Evolutionary conservation across 2,888 invertebrate genomes (phyloP), one percentile per base, ranked within the genome.

Genomic region (Nemotelus nigrinus): DNA sequence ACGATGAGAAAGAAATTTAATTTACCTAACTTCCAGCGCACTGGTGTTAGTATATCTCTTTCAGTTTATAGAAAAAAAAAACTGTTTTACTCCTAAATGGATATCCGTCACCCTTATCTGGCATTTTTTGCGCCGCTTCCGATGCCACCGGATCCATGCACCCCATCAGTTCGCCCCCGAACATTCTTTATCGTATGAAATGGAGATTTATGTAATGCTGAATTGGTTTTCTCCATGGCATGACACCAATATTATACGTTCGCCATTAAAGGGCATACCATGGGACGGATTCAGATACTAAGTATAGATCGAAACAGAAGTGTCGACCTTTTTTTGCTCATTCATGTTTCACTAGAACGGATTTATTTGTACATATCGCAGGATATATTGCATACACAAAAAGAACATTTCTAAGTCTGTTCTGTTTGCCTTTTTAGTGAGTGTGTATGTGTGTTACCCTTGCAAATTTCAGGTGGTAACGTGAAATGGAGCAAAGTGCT

Each of bases 181-280:
- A 68, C 72, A 50, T 77, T 74, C 57, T 77, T 76, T 71, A 50
- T 68, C 67, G 68, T 77, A 77, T 77, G 77, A 79, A 79, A 79
- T 79, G 79, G 79, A 79, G 79, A 79, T 79, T 79, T 79, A 79
- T 79, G 77, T 72, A 79, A 77, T 79, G 74, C 79, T 74, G 79
- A 74, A 79, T 79, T 79, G 79, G 76, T 45, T 78, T 58, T 77
- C 68, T 77, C 74, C 41, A 74, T 72, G 41, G 74, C 5, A 74
- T 72, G 41, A 63, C 5, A 74, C 60, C 47, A 44, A 74, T 67
- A 77, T 77, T 74, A 60, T 58, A 71, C 55, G 57, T 2, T 3
- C 71, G 43, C 67, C 67, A 72, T 76, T 47, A 77, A 76, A 71
- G 77, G 77, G 71, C 72, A 76, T 63, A 47, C 72, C 77, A 77